Evolutionary conservation across 2,888 invertebrate species (phyloP), one percentile per base, ranked within the genome.

Genomic region (Nymphalis polychloros): DNA sequence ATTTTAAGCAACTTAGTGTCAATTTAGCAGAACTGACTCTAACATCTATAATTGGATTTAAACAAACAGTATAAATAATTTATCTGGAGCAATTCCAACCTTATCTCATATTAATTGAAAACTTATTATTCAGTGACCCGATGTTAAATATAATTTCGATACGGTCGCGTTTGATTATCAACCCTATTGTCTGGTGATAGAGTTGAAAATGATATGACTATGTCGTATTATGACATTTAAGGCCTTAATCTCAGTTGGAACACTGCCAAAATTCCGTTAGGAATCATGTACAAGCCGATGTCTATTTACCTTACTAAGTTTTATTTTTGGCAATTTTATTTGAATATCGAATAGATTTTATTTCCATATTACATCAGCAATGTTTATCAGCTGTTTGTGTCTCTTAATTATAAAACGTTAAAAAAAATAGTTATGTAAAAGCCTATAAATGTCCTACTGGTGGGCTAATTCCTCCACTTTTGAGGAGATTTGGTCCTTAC

Each of bases 111-210:
- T 23, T 63, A 20, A 67, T 64, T 71, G 35, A 64, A 67, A 69
- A 61, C 59, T 63, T 50, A 69, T 67, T 64, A 66, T 69, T 71
- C 70, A 59, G 47, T 70, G 68, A 65, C 63, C 67, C 67, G 53
- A 59, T 55, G 52, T 20, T 41, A 46, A 60, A 59, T 63, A 63
- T 57, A 8, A 20, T 53, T 53, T 23, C 13, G n/a, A 41, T 13
- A 3, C 8, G 1, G 35, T 31, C 8, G 5, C 8, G 7, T 8
- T 23, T 1, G 8, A 66, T 35, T 48, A 57, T 67, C 47, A 27
- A 60, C 62, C 48, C 52, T 70, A 46, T 23, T 8, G 27, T 50
- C 35, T 16, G 23, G 66, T 17, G 50, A 49, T 66, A 71, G 46
- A 59, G 70, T 60, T 55, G 20, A 62, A 55, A 61, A 63, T 63